A percentile compares a stretch with the other conserved stretches of the same genome.
Conservation (phyloP, 2,888 invertebrate genomes). For the Sphecodes monilicornis region DNA sequence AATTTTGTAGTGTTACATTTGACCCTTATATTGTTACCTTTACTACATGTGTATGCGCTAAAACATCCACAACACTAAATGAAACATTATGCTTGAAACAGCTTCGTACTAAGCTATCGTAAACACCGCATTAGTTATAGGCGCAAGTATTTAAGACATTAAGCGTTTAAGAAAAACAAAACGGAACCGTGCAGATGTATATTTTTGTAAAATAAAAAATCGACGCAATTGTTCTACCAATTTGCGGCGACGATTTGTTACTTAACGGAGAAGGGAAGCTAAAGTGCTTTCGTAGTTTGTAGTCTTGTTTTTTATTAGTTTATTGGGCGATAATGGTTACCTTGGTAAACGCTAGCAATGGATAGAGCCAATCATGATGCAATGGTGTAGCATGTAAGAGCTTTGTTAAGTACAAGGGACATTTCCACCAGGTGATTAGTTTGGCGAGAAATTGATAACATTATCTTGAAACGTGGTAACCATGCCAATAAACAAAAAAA, state of each 20-base stretch:
- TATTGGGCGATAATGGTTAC: constrained; percentile 5
- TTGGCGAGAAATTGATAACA: neutral
- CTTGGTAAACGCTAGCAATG: neutral
- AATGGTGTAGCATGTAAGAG: neutral
- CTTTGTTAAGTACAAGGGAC: neutral
- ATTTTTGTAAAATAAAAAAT: constrained; percentile 47
- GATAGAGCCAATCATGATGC: neutral
- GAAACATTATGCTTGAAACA: constrained; percentile 36
- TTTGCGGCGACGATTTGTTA: neutral
- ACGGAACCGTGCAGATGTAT: constrained; percentile 22
- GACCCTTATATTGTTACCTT: constrained; percentile 10
- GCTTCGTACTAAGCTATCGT: constrained; percentile 18
- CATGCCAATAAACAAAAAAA: neutral
- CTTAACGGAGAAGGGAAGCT: too few species aligned
- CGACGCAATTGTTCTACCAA: neutral
- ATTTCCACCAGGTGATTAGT: neutral
- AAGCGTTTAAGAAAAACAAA: neutral
- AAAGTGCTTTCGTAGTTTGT: constrained; percentile 17
- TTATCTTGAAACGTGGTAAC: neutral
- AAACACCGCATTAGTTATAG: neutral
- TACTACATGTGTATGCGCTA: neutral
- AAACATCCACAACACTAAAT: constrained; percentile 27
- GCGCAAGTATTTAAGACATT: constrained; percentile 8
- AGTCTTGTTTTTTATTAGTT: neutral
- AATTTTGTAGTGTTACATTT: constrained; percentile 14